Conservation (phyloP, 92 coral and sea anemone species). For the Anthopleura xanthogrammica region DNA sequence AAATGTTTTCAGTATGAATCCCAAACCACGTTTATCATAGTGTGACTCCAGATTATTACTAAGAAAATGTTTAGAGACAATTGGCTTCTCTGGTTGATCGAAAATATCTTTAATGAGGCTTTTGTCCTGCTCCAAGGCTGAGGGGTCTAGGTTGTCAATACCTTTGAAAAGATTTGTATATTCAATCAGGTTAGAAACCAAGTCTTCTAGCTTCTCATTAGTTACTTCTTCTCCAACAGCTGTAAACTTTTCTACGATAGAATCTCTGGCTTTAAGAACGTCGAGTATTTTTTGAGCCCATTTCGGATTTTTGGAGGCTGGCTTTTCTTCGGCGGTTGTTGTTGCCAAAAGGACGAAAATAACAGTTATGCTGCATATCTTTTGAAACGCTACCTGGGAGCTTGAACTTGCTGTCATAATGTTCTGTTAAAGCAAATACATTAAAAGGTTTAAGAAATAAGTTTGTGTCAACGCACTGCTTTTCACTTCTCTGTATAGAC, state of each 20-base stretch:
- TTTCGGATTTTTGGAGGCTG: background rate
- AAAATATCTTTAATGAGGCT: background rate
- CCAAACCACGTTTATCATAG: slow-evolving; percentile 32
- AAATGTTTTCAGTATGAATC: slow-evolving; percentile 22
- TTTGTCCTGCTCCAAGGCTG: background rate
- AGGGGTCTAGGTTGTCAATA: slow-evolving; percentile 13
- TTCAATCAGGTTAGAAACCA: background rate
- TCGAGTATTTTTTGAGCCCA: slow-evolving; percentile 34
- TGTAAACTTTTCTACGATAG: background rate
- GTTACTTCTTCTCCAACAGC: background rate
- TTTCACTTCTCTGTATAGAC: too few species aligned
- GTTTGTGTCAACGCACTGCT: too few species aligned
- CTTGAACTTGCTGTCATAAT: too few species aligned
- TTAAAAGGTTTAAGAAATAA: too few species aligned
- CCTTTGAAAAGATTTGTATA: slow-evolving; percentile 12
- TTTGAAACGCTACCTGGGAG: background rate
- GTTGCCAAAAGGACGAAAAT: background rate
- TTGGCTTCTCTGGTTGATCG: slow-evolving; percentile 6
- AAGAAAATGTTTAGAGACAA: slow-evolving; percentile 6
- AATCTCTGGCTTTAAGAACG: slow-evolving; percentile 29
- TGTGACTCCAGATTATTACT: slow-evolving; percentile 24
- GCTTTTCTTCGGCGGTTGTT: background rate
- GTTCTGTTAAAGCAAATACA: too few species aligned
- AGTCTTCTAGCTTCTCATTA: slow-evolving; percentile 10
- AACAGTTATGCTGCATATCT: background rate